Evolutionary conservation across 2,797 vertebrate species (phyloP).

Genomic region (Buphagus erythrorhynchus): DNA sequence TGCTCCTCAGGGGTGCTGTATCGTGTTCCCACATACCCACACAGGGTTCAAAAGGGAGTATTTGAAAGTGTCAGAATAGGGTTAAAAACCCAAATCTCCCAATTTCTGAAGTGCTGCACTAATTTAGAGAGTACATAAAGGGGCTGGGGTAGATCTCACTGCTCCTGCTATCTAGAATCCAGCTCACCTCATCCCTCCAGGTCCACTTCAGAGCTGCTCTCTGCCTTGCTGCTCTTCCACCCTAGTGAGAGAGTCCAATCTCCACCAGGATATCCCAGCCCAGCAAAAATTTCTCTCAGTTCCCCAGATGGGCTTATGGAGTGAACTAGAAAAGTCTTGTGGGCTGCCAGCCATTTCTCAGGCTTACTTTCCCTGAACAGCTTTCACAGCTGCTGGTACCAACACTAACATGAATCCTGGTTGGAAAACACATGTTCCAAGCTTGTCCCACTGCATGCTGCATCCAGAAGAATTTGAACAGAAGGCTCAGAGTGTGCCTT

Average conservation of each 20-base stretch:
- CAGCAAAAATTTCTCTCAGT: not conserved
- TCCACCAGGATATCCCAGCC: not conserved
- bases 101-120: not conserved
- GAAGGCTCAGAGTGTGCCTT: not conserved
- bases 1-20: not conserved
- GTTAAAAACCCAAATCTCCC: not conserved
- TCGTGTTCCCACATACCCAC: not conserved
- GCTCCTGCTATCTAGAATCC: not conserved
- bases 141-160: not conserved
- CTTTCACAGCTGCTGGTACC: not conserved
- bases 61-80: not conserved
- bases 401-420: not conserved
- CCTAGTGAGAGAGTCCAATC: not conserved
- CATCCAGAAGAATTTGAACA: not conserved
- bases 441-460: not conserved
- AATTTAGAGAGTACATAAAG: not conserved
- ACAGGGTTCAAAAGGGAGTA: not conserved
- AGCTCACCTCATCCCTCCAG: conserved; percentile 16
- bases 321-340: not conserved
- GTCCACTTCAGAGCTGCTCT: not conserved
- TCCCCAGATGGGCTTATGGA: conserved; percentile 2
- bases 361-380: not conserved
- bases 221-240: not conserved
- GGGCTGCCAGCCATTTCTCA: conserved; percentile 1
- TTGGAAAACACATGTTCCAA: not conserved